A percentile compares a stretch with the other conserved stretches of the same genome.
Evolutionary conservation across 1,140 invertebrate species (phyloP).

Genomic region (Caenorhabditis latens): DNA sequence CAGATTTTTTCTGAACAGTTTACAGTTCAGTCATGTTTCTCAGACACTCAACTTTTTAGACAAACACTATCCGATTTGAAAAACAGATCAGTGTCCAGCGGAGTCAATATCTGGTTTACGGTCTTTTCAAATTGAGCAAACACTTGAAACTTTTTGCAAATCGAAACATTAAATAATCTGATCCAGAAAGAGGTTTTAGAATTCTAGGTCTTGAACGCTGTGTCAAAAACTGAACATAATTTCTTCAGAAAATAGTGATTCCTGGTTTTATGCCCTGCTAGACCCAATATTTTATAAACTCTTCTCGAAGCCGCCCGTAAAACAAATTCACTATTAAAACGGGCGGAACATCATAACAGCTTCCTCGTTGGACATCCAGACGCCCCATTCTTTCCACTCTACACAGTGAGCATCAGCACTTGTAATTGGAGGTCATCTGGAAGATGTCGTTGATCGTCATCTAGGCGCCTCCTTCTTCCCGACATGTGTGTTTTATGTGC

Average conservation of each 20-base stretch:
- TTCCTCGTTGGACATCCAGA: constrained; percentile 3
- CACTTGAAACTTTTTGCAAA: constrained; percentile 4
- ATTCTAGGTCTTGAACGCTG: too few species aligned
- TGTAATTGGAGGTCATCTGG: constrained; percentile 54
- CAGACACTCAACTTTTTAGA: too few species aligned
- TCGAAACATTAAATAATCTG: background rate
- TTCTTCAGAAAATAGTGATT: too few species aligned
- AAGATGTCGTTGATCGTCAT: constrained; percentile 51
- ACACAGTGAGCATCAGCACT: constrained; percentile 16
- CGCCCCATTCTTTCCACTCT: background rate
- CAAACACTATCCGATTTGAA: too few species aligned
- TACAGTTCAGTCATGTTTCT: too few species aligned
- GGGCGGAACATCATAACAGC: background rate
- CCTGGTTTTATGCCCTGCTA: too few species aligned
- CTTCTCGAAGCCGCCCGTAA: background rate
- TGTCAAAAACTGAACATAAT: too few species aligned
- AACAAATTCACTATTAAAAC: constrained; percentile 16
- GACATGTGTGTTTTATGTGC: constrained; percentile 55
- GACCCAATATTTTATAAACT: background rate
- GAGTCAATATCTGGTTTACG: background rate
- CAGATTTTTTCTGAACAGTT: too few species aligned
- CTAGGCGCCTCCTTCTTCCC: constrained; percentile 27
- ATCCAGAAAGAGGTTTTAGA: too few species aligned
- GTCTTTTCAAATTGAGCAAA: background rate
- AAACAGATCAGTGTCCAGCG: too few species aligned